Percentiles rank a stretch among this genome's conserved stretches.
Conservation (phyloP, 2,113 vertebrate species). For the Sylvilagus bachmani region DNA sequence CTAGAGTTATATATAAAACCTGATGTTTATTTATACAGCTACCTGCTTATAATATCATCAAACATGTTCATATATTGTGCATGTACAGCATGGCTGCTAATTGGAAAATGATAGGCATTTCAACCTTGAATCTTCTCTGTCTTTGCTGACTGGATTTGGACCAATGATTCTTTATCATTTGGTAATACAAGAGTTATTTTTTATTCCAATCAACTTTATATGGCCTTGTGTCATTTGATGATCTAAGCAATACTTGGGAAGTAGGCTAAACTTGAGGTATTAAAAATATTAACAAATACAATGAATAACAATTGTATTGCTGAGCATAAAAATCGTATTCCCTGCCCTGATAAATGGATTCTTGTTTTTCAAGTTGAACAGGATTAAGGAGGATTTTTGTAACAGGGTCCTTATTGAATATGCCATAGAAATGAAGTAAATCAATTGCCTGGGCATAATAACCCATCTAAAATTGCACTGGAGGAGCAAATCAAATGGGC, state of each 20-base stretch:
- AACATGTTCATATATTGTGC: neutral
- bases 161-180: slow-evolving; percentile 34
- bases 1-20: neutral
- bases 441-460: slow-evolving; percentile 42
- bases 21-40: neutral
- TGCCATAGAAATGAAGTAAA: slow-evolving; percentile 27
- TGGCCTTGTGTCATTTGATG: slow-evolving; percentile 13
- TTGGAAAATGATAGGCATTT: neutral
- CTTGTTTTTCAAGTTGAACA: slow-evolving; percentile 3
- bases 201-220: neutral
- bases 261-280: neutral
- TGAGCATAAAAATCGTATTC: slow-evolving; percentile 33
- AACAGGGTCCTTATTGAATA: slow-evolving; percentile 52
- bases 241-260: slow-evolving; percentile 35
- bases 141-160: neutral
- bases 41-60: neutral
- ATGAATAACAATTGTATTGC: slow-evolving; percentile 16
- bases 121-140: neutral
- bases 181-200: slow-evolving; percentile 17
- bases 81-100: neutral
- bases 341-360: slow-evolving; percentile 29
- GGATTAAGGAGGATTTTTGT: slow-evolving; percentile 56
- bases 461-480: slow-evolving; percentile 37
- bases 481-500: slow-evolving; percentile 35
- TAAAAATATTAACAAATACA: slow-evolving; percentile 13